Evolutionary conservation across 2,113 vertebrate species (phyloP).

Genomic region (Sporophila hypoxantha): DNA sequence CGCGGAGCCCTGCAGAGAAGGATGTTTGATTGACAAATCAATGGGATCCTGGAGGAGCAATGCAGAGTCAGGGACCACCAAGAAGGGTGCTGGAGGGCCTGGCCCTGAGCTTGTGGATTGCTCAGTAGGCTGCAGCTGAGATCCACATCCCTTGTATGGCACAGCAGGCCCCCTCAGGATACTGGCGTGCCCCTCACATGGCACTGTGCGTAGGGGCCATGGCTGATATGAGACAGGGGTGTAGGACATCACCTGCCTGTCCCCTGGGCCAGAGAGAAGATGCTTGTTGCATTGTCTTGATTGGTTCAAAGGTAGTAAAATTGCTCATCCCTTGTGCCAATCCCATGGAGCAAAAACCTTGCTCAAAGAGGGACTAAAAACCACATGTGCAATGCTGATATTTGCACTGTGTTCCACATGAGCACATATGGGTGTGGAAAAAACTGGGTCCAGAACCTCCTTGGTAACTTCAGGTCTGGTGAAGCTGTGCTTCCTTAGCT

Average conservation of each 20-base stretch:
- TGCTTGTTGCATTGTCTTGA: neutral
- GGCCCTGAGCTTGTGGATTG: neutral
- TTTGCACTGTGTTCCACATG: neutral
- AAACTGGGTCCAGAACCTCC: neutral
- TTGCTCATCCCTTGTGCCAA: neutral
- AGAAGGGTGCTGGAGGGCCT: neutral
- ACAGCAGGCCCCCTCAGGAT: neutral
- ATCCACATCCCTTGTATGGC: neutral
- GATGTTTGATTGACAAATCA: neutral
- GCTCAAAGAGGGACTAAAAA: neutral
- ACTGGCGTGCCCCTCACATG: accelerated
- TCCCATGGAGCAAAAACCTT: neutral
- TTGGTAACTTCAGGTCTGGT: neutral
- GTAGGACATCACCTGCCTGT: accelerated
- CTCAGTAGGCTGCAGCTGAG: neutral
- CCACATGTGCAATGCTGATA: neutral
- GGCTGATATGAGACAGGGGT: neutral
- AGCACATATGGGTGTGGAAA: neutral
- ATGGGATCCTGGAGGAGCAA: neutral
- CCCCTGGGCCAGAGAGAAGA: neutral
- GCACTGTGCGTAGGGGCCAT: accelerated
- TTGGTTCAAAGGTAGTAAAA: neutral
- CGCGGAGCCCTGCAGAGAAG: neutral
- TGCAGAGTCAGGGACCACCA: accelerated
- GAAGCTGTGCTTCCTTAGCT: neutral